Base-by-base conservation (phyloP, 2,888 invertebrate genomes). In the Acholoe squamosa region DNA sequence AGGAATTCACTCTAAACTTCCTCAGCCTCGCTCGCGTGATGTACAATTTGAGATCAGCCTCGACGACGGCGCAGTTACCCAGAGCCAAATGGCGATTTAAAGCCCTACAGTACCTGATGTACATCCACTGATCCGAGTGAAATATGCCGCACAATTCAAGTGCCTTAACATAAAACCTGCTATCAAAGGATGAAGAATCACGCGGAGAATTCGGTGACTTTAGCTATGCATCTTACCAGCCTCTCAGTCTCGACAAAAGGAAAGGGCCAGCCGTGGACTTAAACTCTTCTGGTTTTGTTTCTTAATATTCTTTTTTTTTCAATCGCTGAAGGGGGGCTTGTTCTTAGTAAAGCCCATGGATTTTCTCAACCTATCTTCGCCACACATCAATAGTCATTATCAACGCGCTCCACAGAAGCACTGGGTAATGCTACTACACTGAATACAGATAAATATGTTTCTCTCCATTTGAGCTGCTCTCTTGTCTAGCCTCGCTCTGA, bases 71-170 rank as follows among this genome's bases (percentile, higher is more conserved):
- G 61, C n/a, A n/a, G 61, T 22, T 28, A 14, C 61, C 61, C 61
- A 14, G 61, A 61, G 33, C 34, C 43, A 80, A 80, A 80, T 80
- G 80, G 80, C n/a, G 80, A 80, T 80, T 80, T 80, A 80, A 80
- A 34, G 80, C 80, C 34, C 10, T 28, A n/a, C 80, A 19, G 33
- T 34, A 80, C 80, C 33, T 43, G 80, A 80, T 43, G 80, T 80
- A 80, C 80, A 43, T 3, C 80, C 80, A 43, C 16, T 33, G 80
- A 80, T 80, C 80, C 80, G 80, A n/a, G 34, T 80, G 80, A 80
- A 80, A 80, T 80, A 80, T 43, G 80, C 80, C 43, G 33, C 34
- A 19, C 80, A 5, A 80, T 80, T 43, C 80, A 43, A 43, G 80
- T 43, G 80, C 12, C 80, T 33, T 43, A 33, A 19, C 33, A 43